Evolutionary conservation across 30 jellyfish, hydroid and myxozoan genomes (phyloP).

Genomic region (Hydractinia echinata): DNA sequence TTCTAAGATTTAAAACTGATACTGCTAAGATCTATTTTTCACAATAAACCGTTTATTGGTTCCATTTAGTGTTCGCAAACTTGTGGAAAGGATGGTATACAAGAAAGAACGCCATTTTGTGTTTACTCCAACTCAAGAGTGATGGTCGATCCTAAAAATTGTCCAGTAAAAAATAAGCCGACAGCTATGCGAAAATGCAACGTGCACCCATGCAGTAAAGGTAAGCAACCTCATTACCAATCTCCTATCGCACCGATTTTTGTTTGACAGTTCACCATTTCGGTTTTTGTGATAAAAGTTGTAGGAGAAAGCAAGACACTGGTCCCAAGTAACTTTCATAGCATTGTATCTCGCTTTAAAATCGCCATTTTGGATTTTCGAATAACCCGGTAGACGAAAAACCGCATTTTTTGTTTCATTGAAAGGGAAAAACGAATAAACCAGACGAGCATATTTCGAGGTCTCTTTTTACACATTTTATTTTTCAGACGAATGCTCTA

Average conservation of each 20-base stretch:
- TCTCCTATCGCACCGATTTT: no score
- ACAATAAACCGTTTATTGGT: not conserved
- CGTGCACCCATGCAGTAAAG: not conserved
- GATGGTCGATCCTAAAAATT: not conserved
- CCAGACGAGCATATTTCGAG: no score
- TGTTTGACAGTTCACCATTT: no score
- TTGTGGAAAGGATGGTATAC: slow-evolving; percentile 6
- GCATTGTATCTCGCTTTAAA: no score
- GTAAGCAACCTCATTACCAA: not conserved
- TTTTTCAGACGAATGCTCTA: not conserved
- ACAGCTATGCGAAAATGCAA: not conserved
- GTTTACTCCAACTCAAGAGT: not conserved
- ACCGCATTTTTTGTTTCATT: not conserved
- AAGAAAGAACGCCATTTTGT: not conserved
- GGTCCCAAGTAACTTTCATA: no score
- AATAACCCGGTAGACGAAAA: not conserved
- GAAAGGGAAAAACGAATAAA: not conserved
- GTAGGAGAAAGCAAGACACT: no score
- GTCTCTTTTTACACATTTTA: not conserved
- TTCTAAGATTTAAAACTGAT: no score
- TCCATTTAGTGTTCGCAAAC: slow-evolving; percentile 1
- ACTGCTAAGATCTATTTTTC: no score
- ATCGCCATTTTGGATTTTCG: no score
- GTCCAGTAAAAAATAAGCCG: not conserved
- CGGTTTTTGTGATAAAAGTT: no score